These are phyloP conservation scores for Nasonia oneida DNA, from an alignment of 2,888 invertebrate genomes.

Conservation along the genomic window DNA sequence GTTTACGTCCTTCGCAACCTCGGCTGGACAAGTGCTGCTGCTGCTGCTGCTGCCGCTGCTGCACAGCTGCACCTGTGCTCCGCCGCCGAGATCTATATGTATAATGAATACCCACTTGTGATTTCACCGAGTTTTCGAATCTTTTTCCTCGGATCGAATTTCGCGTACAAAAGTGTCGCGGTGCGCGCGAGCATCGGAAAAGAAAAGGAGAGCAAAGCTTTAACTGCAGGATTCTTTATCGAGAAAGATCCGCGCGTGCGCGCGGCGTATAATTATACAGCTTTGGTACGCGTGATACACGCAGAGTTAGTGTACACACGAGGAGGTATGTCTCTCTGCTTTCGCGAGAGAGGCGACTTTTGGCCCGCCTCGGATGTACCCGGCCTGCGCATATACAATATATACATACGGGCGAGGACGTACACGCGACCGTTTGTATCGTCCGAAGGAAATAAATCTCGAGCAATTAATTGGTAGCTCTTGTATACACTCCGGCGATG, in stretches of 20 bases:
- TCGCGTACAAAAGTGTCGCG: background rate
- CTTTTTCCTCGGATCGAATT: background rate
- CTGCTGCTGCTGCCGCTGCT: background rate
- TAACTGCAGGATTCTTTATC: constrained; percentile 1
- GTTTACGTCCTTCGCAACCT: constrained; percentile 45
- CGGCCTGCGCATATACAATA: background rate
- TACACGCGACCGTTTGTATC: constrained; percentile 56
- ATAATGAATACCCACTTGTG: constrained; percentile 30
- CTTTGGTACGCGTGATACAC: background rate
- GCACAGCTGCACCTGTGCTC: constrained; percentile 51
- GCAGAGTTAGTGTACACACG: constrained; percentile 5
- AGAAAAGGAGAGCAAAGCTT: background rate
- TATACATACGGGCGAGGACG: background rate
- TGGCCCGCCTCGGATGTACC: constrained; percentile 18
- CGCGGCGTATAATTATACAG: background rate
- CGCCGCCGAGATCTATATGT: constrained; percentile 14
- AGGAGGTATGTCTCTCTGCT: constrained; percentile 2
- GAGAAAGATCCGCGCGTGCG: background rate
- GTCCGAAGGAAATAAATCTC: constrained; percentile 61
- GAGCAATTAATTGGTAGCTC: constrained; percentile 63
- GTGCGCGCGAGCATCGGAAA: background rate
- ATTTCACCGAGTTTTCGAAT: constrained; percentile 51
- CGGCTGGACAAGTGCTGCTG: background rate
- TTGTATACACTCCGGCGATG: constrained; percentile 37
- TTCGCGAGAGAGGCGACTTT: constrained; percentile 21